phyloP scores from a whole-genome alignment of 2,113 vertebrate genomes.

The Alaudala cheleensis region DNA sequence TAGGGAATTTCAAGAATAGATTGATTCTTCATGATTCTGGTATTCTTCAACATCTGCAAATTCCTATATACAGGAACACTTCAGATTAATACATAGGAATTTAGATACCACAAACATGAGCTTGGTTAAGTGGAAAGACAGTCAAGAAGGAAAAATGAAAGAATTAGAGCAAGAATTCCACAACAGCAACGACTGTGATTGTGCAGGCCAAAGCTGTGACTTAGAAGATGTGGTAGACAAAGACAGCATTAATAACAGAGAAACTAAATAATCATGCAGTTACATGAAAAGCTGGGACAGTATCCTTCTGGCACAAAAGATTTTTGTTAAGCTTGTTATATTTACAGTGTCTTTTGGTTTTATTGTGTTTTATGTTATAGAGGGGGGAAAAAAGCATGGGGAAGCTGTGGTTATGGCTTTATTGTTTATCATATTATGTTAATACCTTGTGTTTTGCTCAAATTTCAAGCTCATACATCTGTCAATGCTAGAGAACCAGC shows the following conservation, averaged over 20 bases:
- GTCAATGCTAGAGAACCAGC: not conserved
- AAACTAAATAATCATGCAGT: not conserved
- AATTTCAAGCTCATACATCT: not conserved
- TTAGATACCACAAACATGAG: not conserved
- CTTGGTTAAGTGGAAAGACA: not conserved
- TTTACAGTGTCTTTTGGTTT: not conserved
- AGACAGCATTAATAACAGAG: not conserved
- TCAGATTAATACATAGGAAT: not conserved
- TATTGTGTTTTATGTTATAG: not conserved
- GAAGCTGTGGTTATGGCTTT: not conserved
- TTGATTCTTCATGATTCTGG: conserved; percentile 36
- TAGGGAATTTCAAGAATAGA: not conserved
- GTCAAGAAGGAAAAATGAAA: not conserved
- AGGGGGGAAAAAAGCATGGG: not conserved
- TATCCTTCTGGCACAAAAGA: not conserved
- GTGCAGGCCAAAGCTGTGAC: not conserved
- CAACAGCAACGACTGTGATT: not conserved
- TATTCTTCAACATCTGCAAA: conserved; percentile 5
- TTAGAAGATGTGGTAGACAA: not conserved
- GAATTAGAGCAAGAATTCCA: not conserved
- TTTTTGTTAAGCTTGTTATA: not conserved
- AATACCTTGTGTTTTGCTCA: not conserved
- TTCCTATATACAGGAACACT: not conserved
- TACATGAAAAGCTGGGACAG: not conserved
- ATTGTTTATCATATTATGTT: not conserved